A percentile compares a stretch with the other conserved stretches of the same genome.
Evolutionary conservation across 1,140 invertebrate genomes (phyloP).

Genomic region (Bombus superbus): DNA sequence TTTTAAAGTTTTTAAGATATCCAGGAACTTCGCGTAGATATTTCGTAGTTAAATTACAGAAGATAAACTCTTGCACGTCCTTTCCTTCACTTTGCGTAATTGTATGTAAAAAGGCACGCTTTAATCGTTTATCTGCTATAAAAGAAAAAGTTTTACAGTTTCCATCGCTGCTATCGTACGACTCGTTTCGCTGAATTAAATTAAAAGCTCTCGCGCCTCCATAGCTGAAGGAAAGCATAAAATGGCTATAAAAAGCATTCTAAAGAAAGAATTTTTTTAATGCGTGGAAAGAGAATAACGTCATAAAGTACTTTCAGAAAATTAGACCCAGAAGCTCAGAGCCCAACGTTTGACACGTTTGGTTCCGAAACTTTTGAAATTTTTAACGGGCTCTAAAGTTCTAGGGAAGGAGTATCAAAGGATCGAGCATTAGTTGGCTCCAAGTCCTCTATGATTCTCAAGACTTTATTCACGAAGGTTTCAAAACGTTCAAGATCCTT

Average conservation of each 20-base stretch:
- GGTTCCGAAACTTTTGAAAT: neutral
- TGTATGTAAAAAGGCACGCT: neutral
- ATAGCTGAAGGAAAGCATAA: neutral
- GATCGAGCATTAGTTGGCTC: neutral
- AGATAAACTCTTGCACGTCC: neutral
- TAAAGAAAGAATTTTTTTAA: neutral
- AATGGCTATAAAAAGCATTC: neutral
- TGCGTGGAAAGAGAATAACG: neutral
- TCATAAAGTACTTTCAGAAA: neutral
- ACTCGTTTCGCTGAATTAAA: neutral
- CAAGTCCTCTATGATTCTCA: neutral
- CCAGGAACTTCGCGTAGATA: neutral
- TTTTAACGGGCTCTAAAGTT: neutral
- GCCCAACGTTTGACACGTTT: too few relatives aligned
- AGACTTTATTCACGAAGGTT: neutral
- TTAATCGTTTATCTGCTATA: neutral
- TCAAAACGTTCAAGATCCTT: slow-evolving; percentile 10
- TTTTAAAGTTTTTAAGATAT: neutral
- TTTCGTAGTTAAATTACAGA: too few relatives aligned
- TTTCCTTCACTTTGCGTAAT: neutral
- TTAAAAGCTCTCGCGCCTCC: neutral
- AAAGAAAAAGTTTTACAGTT: neutral
- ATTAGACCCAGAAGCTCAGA: too few relatives aligned
- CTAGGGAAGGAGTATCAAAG: neutral
- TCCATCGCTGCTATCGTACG: neutral